Evolutionary conservation across 1,140 invertebrate species (phyloP).

Genomic region (Gonioctena quinquepunctata): DNA sequence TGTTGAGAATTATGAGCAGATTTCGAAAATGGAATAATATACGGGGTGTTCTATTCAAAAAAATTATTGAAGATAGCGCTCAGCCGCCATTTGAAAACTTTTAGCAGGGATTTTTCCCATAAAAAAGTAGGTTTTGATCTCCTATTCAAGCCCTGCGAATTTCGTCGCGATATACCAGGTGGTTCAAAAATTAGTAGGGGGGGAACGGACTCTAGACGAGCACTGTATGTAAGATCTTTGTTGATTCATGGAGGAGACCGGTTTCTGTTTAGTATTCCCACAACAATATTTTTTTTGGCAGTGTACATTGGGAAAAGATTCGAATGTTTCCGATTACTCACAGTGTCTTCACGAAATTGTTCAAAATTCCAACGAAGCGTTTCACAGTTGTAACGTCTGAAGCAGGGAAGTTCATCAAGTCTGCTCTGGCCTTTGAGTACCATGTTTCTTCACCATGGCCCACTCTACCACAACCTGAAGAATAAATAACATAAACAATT

Average conservation of each 20-base stretch:
- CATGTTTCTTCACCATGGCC: not conserved
- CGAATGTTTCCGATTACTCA: not conserved
- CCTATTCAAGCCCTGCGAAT: no score
- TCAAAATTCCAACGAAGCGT: not conserved
- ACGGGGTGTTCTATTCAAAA: no score
- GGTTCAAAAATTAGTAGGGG: no score
- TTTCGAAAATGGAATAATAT: no score
- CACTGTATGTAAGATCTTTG: no score
- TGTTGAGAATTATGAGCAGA: no score
- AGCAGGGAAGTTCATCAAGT: not conserved
- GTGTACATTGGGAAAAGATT: not conserved
- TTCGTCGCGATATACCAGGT: not conserved
- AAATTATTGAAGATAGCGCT: no score
- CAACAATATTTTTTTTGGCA: not conserved
- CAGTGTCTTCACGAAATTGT: constrained; percentile 3
- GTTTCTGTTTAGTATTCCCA: not conserved
- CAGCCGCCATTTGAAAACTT: no score
- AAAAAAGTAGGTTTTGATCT: no score
- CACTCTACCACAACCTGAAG: not conserved
- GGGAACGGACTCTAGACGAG: no score
- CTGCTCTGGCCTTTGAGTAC: not conserved
- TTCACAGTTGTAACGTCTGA: not conserved
- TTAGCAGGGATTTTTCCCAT: no score
- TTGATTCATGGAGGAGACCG: not conserved
- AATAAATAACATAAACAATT: not conserved